Percentiles rank a stretch among this genome's conserved stretches.
phyloP scores from a whole-genome alignment of 2,113 vertebrate species.

The Condylura cristata region DNA sequence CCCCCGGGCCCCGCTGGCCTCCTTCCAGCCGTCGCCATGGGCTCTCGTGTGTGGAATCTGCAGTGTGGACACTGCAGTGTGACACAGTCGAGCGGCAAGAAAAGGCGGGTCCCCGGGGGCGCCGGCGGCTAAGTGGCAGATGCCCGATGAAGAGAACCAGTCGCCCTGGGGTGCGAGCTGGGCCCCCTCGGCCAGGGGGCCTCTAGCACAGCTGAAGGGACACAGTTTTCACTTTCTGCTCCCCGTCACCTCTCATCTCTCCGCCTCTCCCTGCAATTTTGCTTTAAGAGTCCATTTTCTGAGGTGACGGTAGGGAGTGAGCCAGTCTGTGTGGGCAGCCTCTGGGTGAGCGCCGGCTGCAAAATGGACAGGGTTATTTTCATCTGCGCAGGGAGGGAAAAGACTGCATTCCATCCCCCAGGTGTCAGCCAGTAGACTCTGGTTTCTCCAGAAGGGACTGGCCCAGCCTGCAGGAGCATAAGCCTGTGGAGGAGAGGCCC shows the following conservation, averaged over 20 bases:
- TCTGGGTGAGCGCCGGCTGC: not conserved
- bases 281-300: not conserved
- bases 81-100: not conserved
- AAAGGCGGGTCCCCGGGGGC: not conserved
- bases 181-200: not conserved
- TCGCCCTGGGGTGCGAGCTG: no score
- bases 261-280: no score
- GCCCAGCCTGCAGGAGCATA: not conserved
- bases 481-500: not conserved
- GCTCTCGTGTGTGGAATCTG: not conserved
- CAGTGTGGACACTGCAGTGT: not conserved
- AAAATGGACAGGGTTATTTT: not conserved
- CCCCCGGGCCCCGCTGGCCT: no score
- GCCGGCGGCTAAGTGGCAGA: not conserved
- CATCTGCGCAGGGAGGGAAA: rapidly evolving
- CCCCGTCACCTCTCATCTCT: not conserved
- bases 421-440: rapidly evolving
- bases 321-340: rapidly evolving
- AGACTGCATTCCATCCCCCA: not conserved
- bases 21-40: no score
- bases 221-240: not conserved
- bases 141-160: not conserved
- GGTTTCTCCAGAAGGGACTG: not conserved
- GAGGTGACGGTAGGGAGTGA: not conserved
- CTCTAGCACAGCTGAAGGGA: rapidly evolving